A percentile compares a stretch with the other conserved stretches of the same genome.
These are phyloP conservation scores for Paramisgurnus dabryanus DNA, from an alignment of 2,113 vertebrate species.

Conservation along the genomic window DNA sequence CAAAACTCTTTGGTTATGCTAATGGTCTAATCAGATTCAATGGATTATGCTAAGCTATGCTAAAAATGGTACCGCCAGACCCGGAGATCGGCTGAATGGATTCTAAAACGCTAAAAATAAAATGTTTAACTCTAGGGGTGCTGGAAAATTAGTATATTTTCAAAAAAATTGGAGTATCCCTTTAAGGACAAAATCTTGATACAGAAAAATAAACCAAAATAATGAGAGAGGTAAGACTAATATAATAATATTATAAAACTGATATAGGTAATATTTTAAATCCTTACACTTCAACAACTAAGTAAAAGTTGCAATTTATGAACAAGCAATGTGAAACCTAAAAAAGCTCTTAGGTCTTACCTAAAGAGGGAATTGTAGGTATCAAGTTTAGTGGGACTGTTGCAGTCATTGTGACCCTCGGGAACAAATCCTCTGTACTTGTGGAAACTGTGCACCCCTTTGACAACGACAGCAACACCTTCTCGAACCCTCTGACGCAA, in stretches of 20 bases:
- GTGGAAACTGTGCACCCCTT: constrained; percentile 87
- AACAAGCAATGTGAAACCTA: too few relatives aligned
- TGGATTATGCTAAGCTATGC: too few relatives aligned
- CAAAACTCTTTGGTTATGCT: too few relatives aligned
- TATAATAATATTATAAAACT: too few relatives aligned
- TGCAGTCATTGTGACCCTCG: constrained; percentile 82
- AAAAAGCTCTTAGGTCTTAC: constrained; percentile 69
- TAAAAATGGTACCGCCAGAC: too few relatives aligned
- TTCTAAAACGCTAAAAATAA: too few relatives aligned
- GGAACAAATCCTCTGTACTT: constrained; percentile 82
- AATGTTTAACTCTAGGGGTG: too few relatives aligned
- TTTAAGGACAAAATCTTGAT: neutral
- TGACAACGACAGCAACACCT: constrained; percentile 90
- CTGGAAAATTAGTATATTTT: too few relatives aligned
- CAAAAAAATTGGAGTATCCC: neutral
- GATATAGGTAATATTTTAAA: neutral
- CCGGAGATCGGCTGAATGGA: too few relatives aligned
- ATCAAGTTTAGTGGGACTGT: constrained; percentile 61
- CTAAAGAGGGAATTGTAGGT: constrained; percentile 86
- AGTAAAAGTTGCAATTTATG: too few relatives aligned
- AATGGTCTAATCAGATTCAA: too few relatives aligned
- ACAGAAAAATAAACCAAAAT: neutral
- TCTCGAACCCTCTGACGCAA: constrained; percentile 91
- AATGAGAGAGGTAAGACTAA: neutral
- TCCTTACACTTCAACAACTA: neutral